Conservation (phyloP, 2,888 invertebrate species). For the Dascillus cervinus region DNA sequence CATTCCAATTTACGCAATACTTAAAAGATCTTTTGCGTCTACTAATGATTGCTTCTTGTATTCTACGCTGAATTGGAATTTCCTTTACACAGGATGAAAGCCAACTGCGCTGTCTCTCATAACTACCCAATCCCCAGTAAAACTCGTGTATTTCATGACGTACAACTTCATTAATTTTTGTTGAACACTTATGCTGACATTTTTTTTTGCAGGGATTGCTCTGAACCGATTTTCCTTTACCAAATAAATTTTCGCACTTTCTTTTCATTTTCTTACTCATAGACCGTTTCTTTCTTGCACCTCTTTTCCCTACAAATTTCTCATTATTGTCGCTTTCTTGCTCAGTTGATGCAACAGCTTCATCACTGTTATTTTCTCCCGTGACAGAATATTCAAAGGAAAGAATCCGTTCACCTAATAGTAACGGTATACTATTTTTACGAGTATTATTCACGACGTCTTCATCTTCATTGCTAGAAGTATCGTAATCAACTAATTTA, state of each 20-base stretch:
- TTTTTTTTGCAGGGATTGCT: background rate
- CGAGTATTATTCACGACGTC: too few relatives aligned
- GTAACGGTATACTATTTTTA: too few relatives aligned
- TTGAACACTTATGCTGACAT: constrained; percentile 1
- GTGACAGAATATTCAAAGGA: too few relatives aligned
- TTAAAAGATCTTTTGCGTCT: constrained; percentile 29
- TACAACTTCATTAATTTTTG: constrained; percentile 1
- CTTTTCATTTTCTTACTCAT: constrained; percentile 1
- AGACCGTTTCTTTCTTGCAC: background rate
- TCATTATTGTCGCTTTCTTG: background rate
- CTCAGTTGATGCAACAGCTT: too few relatives aligned
- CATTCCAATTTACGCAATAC: constrained; percentile 19
- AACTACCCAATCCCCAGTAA: constrained; percentile 1
- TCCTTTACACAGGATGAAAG: background rate
- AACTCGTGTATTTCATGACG: constrained; percentile 3
- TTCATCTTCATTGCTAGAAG: too few relatives aligned
- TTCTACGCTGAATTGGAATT: background rate
- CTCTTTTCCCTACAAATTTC: constrained; percentile 1
- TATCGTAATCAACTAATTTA: too few relatives aligned
- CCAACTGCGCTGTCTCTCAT: background rate
- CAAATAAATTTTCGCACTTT: constrained; percentile 1
- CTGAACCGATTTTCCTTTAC: background rate
- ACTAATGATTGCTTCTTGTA: background rate
- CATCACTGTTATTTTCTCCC: too few relatives aligned
- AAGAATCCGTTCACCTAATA: too few relatives aligned